Evolutionary conservation across 2,113 vertebrate genomes (phyloP).

Genomic region (Aegotheles bennettii): DNA sequence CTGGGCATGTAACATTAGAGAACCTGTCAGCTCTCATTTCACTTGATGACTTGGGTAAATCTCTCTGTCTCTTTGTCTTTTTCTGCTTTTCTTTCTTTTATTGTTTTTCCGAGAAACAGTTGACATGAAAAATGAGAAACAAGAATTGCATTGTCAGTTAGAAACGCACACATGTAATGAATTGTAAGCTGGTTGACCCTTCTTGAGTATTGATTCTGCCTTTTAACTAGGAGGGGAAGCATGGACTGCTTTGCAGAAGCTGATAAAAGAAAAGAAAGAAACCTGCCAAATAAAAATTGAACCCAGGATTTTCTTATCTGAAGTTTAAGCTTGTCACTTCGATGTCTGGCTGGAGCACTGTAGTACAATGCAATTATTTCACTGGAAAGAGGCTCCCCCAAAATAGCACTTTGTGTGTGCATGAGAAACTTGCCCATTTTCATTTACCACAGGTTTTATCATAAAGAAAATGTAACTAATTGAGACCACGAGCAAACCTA

Average conservation of each 20-base stretch:
- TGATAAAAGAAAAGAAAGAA: neutral
- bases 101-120: neutral
- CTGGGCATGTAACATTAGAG: constrained; percentile 36
- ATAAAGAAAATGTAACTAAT: neutral
- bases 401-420: neutral
- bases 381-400: neutral
- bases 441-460: neutral
- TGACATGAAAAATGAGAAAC: constrained; percentile 54
- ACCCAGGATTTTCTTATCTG: neutral
- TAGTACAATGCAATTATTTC: neutral
- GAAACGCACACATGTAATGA: constrained; percentile 35
- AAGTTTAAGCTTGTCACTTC: neutral
- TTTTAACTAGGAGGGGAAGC: neutral
- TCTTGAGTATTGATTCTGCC: constrained; percentile 26
- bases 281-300: neutral
- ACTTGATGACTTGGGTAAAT: constrained; percentile 29
- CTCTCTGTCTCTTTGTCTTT: constrained; percentile 29
- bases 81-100: neutral
- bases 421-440: neutral
- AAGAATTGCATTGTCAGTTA: constrained; percentile 16
- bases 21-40: constrained; percentile 57
- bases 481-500: neutral
- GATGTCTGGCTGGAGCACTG: neutral
- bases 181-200: constrained; percentile 43
- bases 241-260: neutral